Evolutionary conservation across 2,888 invertebrate species (phyloP), one percentile per base, ranked within the genome.

Genomic region (Synanthedon formicaeformis): DNA sequence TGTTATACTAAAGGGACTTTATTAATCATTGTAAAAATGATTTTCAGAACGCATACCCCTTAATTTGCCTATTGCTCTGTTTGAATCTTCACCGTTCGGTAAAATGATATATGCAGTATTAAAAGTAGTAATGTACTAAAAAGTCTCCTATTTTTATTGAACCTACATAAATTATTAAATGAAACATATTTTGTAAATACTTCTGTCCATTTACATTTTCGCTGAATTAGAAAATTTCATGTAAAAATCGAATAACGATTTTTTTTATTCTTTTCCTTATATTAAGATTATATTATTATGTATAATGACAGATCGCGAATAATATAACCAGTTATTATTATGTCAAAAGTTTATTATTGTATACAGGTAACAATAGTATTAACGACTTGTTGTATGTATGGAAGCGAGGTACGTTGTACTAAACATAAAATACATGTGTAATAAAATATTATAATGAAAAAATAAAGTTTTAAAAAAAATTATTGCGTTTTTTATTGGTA

Each of bases 331-430:
- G 86, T 86, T 86, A 86, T 81, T 72, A 81, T 80, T 81, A 81
- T 81, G 78, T 83, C 78, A 74, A 75, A 84, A 78, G 82, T 86
- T 86, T 86, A 86, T 85, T 81, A 84, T 83, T 83, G 81, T 86
- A 82, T 81, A 83, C 84, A 82, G 78, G 67, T 85, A 83, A 84
- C 80, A 81, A 83, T 84, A 84, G 81, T 72, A 75, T 77, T 71
- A 74, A 78, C 51, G 75, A 80, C 72, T 84, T 84, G 85, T 86
- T 86, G 83, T 84, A 83, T 80, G 83, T 82, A 81, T 70, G 69
- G 72, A 61, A 71, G 75, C 71, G 81, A 77, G 67, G 64, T 62
- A 63, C 60, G 63, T 66, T 69, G 78, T 71, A 71, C 71, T 65
- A 71, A 75, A 77, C 23, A 34, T 78, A 77, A 81, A 77, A 73